Evolutionary conservation across 2,797 vertebrate genomes (phyloP), one percentile per base, ranked within the genome.

Genomic region (Alectoris magna): DNA sequence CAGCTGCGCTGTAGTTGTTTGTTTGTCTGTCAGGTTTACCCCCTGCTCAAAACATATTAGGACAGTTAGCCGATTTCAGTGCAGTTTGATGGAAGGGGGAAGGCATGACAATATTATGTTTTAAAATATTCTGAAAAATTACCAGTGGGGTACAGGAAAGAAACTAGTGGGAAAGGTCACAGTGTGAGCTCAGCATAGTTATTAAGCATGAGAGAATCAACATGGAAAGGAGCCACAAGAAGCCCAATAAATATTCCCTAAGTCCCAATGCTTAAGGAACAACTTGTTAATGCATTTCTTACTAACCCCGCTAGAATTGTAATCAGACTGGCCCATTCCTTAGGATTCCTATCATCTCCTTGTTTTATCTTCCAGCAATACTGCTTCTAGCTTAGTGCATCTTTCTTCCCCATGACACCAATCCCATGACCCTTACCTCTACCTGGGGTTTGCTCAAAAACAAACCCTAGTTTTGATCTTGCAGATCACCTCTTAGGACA

Each of bases 1-100:
- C 94, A 96, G 95, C 96, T 96, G 96, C 88, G 70, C 41, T 95
- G 46, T 64, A 62, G 49, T 87, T 93, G 94, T 72, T 93, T 94
- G 93, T 93, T 93, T 93, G 78, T 91, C 79, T 64, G 49, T 91
- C 73, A 91, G 46, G 29, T 15, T 92, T 90, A 51, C 13, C n/a
- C 17, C 38, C 6, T 0, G 0, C 86, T 84, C 84, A 67, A 91
- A 66, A 75, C 63, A 81, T 87, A 29, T 16, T 19, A 70, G 80
- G 59, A 14, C 21, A 70, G 29, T 55, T 87, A 70, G n/a, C 59
- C 88, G 76, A 53, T 85, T 90, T 82, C 43, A 67, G 24, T 34
- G 21, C 10, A 75, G 59, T 64, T 44, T 84, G 29, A 64, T 72
- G 72, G 62, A 87, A 93, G 7, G 17, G 11, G 76, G 93, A 93